A percentile compares a stretch with the other conserved stretches of the same genome.
phyloP scores from a whole-genome alignment of 2,113 vertebrate species.

The Phylloscopus trochilus region DNA sequence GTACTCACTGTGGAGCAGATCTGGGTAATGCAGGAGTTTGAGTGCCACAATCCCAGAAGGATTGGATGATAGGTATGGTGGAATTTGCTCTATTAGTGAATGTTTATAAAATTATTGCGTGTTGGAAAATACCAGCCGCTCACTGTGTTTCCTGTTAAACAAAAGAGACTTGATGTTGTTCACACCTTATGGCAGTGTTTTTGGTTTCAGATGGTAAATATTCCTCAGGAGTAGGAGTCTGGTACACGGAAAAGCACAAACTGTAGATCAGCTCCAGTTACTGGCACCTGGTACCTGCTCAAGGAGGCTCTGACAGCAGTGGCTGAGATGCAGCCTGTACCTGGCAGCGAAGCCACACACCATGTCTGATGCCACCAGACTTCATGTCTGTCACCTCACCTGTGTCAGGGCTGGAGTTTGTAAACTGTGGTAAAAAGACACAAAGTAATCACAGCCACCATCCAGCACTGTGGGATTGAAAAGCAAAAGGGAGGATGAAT shows the following conservation, averaged over 20 bases:
- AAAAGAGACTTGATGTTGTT: slow-evolving; percentile 46
- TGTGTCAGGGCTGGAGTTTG: background rate
- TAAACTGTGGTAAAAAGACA: background rate
- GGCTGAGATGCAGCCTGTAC: background rate
- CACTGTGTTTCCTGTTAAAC: slow-evolving; percentile 40
- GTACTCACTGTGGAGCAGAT: background rate
- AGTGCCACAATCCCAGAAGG: background rate
- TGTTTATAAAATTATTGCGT: background rate
- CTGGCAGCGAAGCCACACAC: background rate
- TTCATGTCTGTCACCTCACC: background rate
- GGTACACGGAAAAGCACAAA: slow-evolving; percentile 10
- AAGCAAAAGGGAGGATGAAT: background rate
- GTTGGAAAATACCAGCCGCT: slow-evolving; percentile 19
- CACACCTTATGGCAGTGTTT: slow-evolving; percentile 67
- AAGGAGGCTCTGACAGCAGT: background rate
- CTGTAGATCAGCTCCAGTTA: slow-evolving; percentile 4
- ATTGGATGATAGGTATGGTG: background rate
- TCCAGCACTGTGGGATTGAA: background rate
- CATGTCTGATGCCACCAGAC: background rate
- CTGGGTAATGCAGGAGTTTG: background rate
- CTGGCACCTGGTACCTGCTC: background rate
- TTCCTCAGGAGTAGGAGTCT: slow-evolving; percentile 47
- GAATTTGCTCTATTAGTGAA: background rate
- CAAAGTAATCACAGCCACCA: background rate
- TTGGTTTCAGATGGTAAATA: slow-evolving; percentile 52